phyloP scores from a whole-genome alignment of 2,113 vertebrate genomes.

The Trachemys scripta region DNA sequence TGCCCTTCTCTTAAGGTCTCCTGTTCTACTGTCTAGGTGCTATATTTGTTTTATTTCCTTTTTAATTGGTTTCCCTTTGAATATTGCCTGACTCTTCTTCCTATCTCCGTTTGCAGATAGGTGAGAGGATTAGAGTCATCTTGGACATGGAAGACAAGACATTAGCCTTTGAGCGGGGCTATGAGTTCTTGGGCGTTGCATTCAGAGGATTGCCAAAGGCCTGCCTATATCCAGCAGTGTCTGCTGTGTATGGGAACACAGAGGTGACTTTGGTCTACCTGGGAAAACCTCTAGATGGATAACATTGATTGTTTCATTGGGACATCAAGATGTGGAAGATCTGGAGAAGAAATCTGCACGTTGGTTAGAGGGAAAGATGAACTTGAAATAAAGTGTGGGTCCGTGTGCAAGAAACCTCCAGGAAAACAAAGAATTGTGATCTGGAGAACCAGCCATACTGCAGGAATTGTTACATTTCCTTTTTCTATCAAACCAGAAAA shows the following conservation, averaged over 20 bases:
- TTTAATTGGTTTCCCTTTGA: neutral
- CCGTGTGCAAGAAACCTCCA: constrained; percentile 74
- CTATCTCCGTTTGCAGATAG: constrained; percentile 88
- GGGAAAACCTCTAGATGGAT: constrained; percentile 97
- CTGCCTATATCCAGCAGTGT: constrained; percentile 97
- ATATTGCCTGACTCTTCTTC: neutral
- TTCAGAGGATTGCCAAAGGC: constrained; percentile 97
- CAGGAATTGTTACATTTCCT: constrained; percentile 75
- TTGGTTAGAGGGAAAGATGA: constrained; percentile 77
- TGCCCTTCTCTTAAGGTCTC: neutral
- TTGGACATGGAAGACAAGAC: constrained; percentile 99
- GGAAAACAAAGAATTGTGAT: constrained; percentile 56
- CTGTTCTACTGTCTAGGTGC: rapidly evolving
- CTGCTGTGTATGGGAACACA: constrained; percentile 98
- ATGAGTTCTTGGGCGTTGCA: constrained; percentile 97
- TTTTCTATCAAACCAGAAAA: constrained; percentile 80
- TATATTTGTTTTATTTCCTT: neutral
- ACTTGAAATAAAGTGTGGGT: constrained; percentile 61
- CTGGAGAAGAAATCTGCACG: constrained; percentile 77
- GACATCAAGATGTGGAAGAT: constrained; percentile 59
- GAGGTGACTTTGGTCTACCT: constrained; percentile 99
- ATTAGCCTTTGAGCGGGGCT: constrained; percentile 96
- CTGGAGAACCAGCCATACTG: constrained; percentile 74
- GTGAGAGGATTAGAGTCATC: constrained; percentile 98
- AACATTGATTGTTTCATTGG: constrained; percentile 61